A percentile compares a stretch with the other conserved stretches of the same genome.
phyloP scores from a whole-genome alignment of 2,888 invertebrate species.

The Cephus runcator region DNA sequence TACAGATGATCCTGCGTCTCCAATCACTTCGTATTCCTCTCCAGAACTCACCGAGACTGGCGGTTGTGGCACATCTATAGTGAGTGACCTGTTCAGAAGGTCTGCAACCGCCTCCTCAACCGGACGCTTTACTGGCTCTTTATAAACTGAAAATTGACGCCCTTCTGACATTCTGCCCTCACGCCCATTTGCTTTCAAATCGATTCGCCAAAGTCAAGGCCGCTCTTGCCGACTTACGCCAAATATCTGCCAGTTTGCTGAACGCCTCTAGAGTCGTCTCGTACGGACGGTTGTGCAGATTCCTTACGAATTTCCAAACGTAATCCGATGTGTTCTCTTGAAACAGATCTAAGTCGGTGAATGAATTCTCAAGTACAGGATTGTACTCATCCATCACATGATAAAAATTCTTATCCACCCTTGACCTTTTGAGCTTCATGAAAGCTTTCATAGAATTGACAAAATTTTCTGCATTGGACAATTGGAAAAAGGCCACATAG shows the following conservation, averaged over 20 bases:
- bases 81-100: constrained; percentile 68
- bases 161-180: neutral
- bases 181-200: neutral
- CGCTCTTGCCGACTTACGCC: constrained; percentile 66
- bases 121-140: constrained; percentile 72
- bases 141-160: constrained; percentile 67
- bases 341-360: constrained; percentile 87
- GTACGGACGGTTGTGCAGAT: constrained; percentile 78
- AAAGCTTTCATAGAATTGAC: constrained; percentile 73
- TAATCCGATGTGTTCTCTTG: constrained; percentile 76
- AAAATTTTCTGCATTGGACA: constrained; percentile 86
- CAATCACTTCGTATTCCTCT: constrained; percentile 79
- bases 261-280: constrained; percentile 88
- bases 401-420: constrained; percentile 78
- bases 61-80: constrained; percentile 45
- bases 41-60: constrained; percentile 66
- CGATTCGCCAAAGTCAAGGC: neutral
- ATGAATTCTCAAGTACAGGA: constrained; percentile 82
- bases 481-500: constrained; percentile 85
- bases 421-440: constrained; percentile 75
- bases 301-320: constrained; percentile 74
- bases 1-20: constrained; percentile 67
- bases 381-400: constrained; percentile 75
- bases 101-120: constrained; percentile 75
- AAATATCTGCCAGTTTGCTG: constrained; percentile 85